Conservation (phyloP, 2,113 vertebrate species). For the Chaenogobius annularis region DNA sequence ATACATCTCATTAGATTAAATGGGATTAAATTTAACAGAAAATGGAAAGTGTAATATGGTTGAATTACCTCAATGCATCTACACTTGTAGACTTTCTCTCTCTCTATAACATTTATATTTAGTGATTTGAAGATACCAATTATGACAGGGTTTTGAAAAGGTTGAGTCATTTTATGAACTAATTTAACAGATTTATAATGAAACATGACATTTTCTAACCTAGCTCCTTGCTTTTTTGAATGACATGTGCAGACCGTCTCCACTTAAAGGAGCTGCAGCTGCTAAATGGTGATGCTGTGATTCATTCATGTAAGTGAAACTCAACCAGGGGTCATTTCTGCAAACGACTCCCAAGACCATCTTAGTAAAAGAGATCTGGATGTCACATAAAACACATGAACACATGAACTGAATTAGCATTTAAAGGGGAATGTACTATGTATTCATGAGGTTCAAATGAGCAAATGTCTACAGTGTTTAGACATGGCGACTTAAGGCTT, state of each 20-base stretch:
- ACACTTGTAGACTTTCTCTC: background rate
- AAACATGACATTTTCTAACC: slow-evolving; percentile 1
- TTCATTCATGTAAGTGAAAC: slow-evolving; percentile 7
- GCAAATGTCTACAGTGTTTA: slow-evolving; percentile 30
- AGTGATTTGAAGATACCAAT: background rate
- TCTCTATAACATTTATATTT: background rate
- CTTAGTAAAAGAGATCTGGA: slow-evolving; percentile 5
- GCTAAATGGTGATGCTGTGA: slow-evolving; percentile 3
- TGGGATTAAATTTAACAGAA: too few relatives aligned
- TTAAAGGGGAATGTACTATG: slow-evolving; percentile 7
- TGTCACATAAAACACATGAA: background rate
- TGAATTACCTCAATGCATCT: background rate
- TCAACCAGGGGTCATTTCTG: slow-evolving; percentile 8
- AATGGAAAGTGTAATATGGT: too few relatives aligned
- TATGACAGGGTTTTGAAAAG: background rate
- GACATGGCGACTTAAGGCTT: slow-evolving; percentile 21
- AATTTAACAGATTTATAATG: background rate
- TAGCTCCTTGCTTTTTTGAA: background rate
- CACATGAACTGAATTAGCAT: slow-evolving; percentile 25
- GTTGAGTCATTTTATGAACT: background rate
- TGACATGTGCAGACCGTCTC: background rate
- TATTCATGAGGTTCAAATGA: slow-evolving; percentile 42
- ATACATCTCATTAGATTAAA: too few relatives aligned
- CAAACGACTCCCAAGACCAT: slow-evolving; percentile 16
- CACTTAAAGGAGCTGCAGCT: slow-evolving; percentile 4